These are phyloP conservation scores for Ictidomys tridecemlineatus DNA, from an alignment of 2,113 vertebrate species.

Conservation along the genomic window DNA sequence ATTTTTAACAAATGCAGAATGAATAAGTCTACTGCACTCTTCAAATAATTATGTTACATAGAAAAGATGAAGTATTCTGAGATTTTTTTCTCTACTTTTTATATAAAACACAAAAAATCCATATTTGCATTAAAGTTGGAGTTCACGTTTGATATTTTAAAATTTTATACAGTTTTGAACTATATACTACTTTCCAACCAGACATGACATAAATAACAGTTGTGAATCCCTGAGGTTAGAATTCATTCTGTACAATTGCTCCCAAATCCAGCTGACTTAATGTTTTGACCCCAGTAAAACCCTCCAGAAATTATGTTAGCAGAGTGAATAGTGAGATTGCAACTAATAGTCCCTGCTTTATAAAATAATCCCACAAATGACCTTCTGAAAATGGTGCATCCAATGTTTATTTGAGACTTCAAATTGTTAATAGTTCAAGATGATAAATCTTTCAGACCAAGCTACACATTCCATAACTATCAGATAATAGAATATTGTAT, in stretches of 20 bases:
- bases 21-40: background rate
- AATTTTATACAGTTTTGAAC: background rate
- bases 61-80: background rate
- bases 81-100: background rate
- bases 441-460: background rate
- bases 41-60: background rate
- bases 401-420: conserved; percentile 6
- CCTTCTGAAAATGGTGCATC: background rate
- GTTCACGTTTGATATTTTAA: background rate
- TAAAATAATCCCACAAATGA: background rate
- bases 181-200: background rate
- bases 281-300: background rate
- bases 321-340: background rate
- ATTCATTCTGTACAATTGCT: background rate
- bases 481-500: background rate
- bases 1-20: conserved; percentile 36
- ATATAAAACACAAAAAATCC: background rate
- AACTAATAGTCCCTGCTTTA: conserved; percentile 17
- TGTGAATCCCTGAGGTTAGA: background rate
- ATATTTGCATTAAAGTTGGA: conserved; percentile 24
- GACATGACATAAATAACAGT: background rate
- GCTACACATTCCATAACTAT: background rate
- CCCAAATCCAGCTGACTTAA: background rate
- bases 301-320: background rate
- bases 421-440: background rate